These are phyloP conservation scores for Drosophila aff. DNA, from an alignment of 1,140 invertebrate genomes.

Conservation along the genomic window DNA sequence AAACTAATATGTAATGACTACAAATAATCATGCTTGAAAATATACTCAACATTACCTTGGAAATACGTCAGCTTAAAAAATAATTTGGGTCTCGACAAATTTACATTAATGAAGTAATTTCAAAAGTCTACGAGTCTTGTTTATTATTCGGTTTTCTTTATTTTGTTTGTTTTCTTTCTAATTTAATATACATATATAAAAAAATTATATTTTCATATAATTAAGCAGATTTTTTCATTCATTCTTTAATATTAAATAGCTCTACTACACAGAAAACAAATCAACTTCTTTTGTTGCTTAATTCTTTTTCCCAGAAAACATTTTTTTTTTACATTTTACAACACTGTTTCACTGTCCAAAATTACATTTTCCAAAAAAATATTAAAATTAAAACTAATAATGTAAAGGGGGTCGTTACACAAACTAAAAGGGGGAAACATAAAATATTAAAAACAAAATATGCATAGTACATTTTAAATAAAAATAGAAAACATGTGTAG, in stretches of 20 bases:
- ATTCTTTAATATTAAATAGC: conserved; percentile 71
- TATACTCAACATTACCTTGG: conserved; percentile 39
- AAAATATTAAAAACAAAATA: conserved; percentile 62
- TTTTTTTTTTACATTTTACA: conserved; percentile 48
- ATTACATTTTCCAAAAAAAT: conserved; percentile 32
- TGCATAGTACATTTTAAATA: conserved; percentile 34
- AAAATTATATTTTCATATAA: conserved; percentile 60
- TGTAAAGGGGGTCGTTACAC: conserved; percentile 43
- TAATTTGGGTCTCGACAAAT: neutral
- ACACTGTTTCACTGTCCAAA: conserved; percentile 55
- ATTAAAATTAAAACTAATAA: conserved; percentile 37
- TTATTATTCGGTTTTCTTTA: conserved; percentile 63
- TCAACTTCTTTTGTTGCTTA: conserved; percentile 36
- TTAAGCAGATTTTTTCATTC: conserved; percentile 36
- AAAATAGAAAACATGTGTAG: conserved; percentile 53
- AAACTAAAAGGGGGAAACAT: conserved; percentile 58
- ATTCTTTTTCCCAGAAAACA: conserved; percentile 44
- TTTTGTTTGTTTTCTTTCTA: conserved; percentile 56
- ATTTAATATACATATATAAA: conserved; percentile 61
- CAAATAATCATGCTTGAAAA: conserved; percentile 15
- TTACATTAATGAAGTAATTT: conserved; percentile 2
- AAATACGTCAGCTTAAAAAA: conserved; percentile 14
- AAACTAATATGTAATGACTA: conserved; percentile 2
- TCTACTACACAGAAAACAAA: conserved; percentile 63
- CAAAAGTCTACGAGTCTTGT: conserved; percentile 23